phyloP scores from a whole-genome alignment of 2,888 invertebrate genomes.

The Spisula subtruncata region DNA sequence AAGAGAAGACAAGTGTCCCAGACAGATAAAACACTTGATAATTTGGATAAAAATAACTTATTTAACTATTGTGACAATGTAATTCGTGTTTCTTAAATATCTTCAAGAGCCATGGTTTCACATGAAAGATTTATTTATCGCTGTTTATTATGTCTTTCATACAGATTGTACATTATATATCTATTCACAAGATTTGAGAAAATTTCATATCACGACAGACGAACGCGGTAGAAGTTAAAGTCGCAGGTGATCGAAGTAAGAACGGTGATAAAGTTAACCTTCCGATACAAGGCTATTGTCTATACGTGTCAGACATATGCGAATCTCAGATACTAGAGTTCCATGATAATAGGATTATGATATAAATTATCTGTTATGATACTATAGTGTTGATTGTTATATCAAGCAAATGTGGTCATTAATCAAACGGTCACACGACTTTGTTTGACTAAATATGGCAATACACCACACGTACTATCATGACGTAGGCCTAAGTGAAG shows the following conservation, averaged over 20 bases:
- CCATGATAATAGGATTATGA: conserved; percentile 52
- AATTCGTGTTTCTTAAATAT: conserved; percentile 47
- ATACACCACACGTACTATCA: no score
- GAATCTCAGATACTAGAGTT: conserved; percentile 35
- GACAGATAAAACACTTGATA: conserved; percentile 53
- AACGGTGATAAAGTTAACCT: conserved; percentile 42
- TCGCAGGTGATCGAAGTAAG: conserved; percentile 56
- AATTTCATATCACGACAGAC: conserved; percentile 56
- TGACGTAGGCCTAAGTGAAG: no score
- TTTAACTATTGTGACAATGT: conserved; percentile 41
- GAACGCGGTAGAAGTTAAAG: conserved; percentile 37
- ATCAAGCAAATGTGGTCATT: not conserved
- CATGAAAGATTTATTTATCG: conserved; percentile 65
- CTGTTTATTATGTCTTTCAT: conserved; percentile 47
- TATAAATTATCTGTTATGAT: not conserved
- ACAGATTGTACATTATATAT: conserved; percentile 53
- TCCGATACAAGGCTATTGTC: conserved; percentile 40
- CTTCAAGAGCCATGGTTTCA: conserved; percentile 51
- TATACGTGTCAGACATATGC: conserved; percentile 45
- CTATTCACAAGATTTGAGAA: conserved; percentile 60
- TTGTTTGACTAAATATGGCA: no score
- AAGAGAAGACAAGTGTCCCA: conserved; percentile 39
- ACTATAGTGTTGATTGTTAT: not conserved
- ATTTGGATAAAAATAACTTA: conserved; percentile 58
- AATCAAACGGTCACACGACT: not conserved